Conservation (phyloP, 2,797 vertebrate species). For the Acanthiza pusilla region DNA sequence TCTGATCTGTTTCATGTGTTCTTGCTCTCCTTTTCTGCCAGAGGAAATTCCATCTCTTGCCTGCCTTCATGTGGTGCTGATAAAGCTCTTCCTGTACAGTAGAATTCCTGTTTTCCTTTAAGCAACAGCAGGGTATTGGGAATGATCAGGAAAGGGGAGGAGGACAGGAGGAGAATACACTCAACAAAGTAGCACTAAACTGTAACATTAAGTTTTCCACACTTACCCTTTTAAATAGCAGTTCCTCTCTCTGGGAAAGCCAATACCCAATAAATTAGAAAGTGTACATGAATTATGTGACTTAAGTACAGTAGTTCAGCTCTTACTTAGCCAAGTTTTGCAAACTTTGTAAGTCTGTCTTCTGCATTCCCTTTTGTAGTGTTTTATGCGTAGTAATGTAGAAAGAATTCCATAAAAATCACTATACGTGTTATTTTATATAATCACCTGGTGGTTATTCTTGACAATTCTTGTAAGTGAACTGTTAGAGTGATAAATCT, state of each 20-base stretch:
- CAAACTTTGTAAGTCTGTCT: not conserved
- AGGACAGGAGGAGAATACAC: constrained; percentile 72
- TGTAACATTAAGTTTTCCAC: constrained; percentile 63
- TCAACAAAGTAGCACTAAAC: constrained; percentile 64
- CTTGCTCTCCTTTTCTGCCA: constrained; percentile 81
- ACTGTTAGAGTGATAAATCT: constrained; percentile 34
- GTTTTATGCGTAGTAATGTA: constrained; percentile 23
- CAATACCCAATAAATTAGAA: constrained; percentile 15
- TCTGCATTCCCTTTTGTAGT: constrained; percentile 9
- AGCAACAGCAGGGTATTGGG: constrained; percentile 82
- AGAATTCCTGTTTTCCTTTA: constrained; percentile 95
- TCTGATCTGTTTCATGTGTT: constrained; percentile 81
- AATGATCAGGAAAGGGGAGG: constrained; percentile 87
- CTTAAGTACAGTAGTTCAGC: not conserved
- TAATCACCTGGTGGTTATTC: constrained; percentile 45
- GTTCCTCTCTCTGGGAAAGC: not conserved
- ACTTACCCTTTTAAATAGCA: constrained; percentile 31
- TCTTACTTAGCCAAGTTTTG: constrained; percentile 19
- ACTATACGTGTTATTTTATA: constrained; percentile 15
- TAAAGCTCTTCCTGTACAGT: constrained; percentile 99
- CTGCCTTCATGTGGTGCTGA: constrained; percentile 96
- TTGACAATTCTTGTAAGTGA: constrained; percentile 21
- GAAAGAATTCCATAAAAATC: constrained; percentile 45
- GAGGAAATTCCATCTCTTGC: constrained; percentile 97
- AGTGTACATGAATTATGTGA: not conserved